Evolutionary conservation across 2,797 vertebrate genomes (phyloP).

Genomic region (Gymnopithys bicolor): DNA sequence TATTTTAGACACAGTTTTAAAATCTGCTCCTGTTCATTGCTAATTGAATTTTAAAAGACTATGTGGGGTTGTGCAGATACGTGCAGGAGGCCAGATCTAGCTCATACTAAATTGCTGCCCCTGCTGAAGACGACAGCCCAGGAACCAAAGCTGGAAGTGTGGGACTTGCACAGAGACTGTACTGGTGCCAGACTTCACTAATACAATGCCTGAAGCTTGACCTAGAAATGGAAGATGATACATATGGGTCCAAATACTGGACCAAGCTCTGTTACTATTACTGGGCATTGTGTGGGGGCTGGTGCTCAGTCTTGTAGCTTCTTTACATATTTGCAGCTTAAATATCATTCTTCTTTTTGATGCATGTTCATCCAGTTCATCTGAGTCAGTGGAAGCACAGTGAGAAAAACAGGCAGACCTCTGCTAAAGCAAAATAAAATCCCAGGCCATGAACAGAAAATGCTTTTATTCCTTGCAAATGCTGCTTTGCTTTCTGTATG

Average conservation of each 20-base stretch:
- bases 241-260: neutral
- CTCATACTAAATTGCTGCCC: neutral
- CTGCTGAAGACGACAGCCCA: neutral
- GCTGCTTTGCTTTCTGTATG: neutral
- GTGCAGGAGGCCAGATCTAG: neutral
- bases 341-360: neutral
- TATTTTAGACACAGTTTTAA: neutral
- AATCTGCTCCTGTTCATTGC: neutral
- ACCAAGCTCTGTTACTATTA: neutral
- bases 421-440: constrained; percentile 16
- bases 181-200: neutral
- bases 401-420: neutral
- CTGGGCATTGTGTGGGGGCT: neutral
- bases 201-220: neutral
- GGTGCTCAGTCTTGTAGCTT: neutral
- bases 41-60: constrained; percentile 7
- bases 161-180: neutral
- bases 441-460: neutral
- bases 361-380: neutral
- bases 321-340: neutral
- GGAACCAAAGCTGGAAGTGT: neutral
- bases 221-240: neutral
- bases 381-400: neutral
- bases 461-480: neutral
- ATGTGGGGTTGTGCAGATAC: neutral